phyloP scores from a whole-genome alignment of 2,888 invertebrate species.

The Chalcis sispes region DNA sequence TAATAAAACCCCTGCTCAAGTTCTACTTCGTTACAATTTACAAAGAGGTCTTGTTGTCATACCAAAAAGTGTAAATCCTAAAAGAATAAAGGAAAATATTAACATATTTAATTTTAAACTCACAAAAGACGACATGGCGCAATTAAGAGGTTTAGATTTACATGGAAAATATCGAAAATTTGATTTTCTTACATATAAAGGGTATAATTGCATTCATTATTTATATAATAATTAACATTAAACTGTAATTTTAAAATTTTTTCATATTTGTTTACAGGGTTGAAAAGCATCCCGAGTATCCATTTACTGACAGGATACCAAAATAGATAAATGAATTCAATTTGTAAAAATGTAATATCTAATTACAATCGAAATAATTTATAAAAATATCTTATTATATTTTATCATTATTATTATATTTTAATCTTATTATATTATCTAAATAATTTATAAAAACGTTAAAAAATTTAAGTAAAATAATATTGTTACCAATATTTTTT shows the following conservation, averaged over 20 bases:
- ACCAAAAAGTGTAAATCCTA: slow-evolving; percentile 26
- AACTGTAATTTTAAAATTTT: not conserved
- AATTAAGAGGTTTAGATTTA: slow-evolving; percentile 26
- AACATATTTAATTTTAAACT: slow-evolving; percentile 15
- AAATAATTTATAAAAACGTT: too few relatives aligned
- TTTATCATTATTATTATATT: too few relatives aligned
- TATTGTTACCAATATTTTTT: too few relatives aligned
- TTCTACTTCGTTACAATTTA: slow-evolving; percentile 5
- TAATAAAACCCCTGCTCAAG: slow-evolving; percentile 30
- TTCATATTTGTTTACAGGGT: slow-evolving; percentile 3
- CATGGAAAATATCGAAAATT: slow-evolving; percentile 31
- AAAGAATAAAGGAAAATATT: slow-evolving; percentile 23
- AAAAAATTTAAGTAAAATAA: too few relatives aligned
- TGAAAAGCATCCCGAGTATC: slow-evolving; percentile 27
- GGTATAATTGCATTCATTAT: not conserved
- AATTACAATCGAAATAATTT: too few relatives aligned
- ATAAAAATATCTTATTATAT: too few relatives aligned
- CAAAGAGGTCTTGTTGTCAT: slow-evolving; percentile 27
- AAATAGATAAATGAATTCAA: not conserved
- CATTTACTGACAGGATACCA: slow-evolving; percentile 15
- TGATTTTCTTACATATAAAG: slow-evolving; percentile 1
- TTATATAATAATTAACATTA: not conserved
- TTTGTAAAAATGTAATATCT: not conserved
- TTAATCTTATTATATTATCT: too few relatives aligned
- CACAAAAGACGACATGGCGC: not conserved